Conservation (phyloP, 2,888 invertebrate species). For the Orthosia gothica region DNA sequence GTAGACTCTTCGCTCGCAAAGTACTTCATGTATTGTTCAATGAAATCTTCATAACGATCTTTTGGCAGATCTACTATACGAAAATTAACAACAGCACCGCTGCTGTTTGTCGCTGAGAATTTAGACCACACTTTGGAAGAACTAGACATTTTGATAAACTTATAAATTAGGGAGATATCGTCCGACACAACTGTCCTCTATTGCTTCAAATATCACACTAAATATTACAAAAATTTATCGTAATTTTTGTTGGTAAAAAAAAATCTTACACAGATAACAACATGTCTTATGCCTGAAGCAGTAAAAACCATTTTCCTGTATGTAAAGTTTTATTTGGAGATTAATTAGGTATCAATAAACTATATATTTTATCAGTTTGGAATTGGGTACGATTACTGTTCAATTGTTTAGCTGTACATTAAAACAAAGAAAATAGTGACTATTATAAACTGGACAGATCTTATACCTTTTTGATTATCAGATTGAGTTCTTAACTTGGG, state of each 20-base stretch:
- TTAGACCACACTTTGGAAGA: constrained; percentile 46
- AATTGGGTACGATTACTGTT: background rate
- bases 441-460: background rate
- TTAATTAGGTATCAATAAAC: background rate
- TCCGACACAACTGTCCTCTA: too few species aligned
- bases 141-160: constrained; percentile 13
- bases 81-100: constrained; percentile 55
- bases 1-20: constrained; percentile 60
- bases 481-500: too few species aligned
- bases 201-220: background rate
- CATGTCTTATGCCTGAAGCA: background rate
- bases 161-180: background rate
- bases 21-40: constrained; percentile 61
- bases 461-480: background rate
- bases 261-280: background rate
- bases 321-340: background rate
- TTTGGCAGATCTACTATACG: constrained; percentile 61
- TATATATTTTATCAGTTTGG: constrained; percentile 6
- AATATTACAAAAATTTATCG: constrained; percentile 5
- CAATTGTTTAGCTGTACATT: background rate
- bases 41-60: constrained; percentile 61
- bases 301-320: background rate
- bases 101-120: constrained; percentile 36
- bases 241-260: background rate
- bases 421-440: background rate